phyloP scores from a whole-genome alignment of 2,113 vertebrate species.

The Urocolius indicus region DNA sequence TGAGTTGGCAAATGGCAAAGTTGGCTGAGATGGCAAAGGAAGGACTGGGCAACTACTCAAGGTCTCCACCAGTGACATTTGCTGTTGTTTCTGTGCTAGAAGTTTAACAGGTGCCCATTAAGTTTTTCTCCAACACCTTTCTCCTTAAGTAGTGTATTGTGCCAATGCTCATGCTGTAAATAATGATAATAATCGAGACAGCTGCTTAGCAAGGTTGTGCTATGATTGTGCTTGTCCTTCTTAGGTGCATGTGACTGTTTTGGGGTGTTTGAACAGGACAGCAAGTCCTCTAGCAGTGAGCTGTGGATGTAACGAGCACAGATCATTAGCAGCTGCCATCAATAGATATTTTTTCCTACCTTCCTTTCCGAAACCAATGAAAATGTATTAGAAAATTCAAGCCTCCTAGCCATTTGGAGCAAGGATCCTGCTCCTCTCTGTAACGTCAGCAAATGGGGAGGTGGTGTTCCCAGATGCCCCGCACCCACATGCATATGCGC shows the following conservation, averaged over 20 bases:
- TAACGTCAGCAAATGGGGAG: neutral
- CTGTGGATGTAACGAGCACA: neutral
- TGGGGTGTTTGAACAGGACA: neutral
- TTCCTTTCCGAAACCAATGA: neutral
- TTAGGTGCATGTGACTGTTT: neutral
- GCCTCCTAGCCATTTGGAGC: neutral
- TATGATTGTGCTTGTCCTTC: neutral
- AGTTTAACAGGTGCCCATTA: neutral
- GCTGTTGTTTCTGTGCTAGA: neutral
- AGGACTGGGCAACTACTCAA: neutral
- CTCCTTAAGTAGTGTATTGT: neutral
- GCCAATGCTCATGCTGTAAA: neutral
- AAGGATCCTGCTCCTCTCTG: neutral
- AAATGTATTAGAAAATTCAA: slow-evolving; percentile 14
- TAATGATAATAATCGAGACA: neutral
- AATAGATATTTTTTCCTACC: slow-evolving; percentile 26
- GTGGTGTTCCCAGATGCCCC: neutral
- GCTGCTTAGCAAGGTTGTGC: neutral
- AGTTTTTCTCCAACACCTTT: neutral
- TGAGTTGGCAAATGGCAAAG: neutral
- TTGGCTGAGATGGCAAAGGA: neutral
- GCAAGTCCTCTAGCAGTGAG: slow-evolving; percentile 1
- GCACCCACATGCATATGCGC: neutral
- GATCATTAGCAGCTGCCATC: neutral
- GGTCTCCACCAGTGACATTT: neutral